Base-by-base conservation (phyloP, 2,888 invertebrate genomes). In the Adelognathus sp. region DNA sequence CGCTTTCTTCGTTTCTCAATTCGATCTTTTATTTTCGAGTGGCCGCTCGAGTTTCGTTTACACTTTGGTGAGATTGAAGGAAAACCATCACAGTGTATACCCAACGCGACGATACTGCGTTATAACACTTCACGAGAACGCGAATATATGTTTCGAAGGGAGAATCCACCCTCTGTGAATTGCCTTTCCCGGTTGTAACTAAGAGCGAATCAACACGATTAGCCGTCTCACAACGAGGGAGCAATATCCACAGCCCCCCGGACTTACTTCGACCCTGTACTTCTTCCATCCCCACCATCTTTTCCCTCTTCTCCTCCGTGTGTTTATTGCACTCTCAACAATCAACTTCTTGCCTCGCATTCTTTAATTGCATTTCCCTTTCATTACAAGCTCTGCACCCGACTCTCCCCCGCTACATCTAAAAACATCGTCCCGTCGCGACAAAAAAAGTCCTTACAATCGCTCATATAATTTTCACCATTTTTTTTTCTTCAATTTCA, bases 11-110 rank as follows among this genome's bases (percentile, higher is more conserved):
- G 4, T 14, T 27, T 36, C 5, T 21, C 33, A 9, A 4, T 33
- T 52, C 64, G 52, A 52, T 52, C 79, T 83, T 80, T 83, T 81
- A 82, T 84, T 82, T 81, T 76, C 81, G 60, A 66, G 31, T 50
- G 76, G 73, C 82, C 81, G 80, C 81, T 83, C 80, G 79, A 79
- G 81, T 83, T 69, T 64, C 44, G 41, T 54, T 67, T 39, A 18
- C 18, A n/a, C 39, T 67, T 54, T 16, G 9, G n/a, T 39, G 4
- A 16, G 29, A 67, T 67, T 67, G 16, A 46, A 64, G 18, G 39
- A 14, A 27, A 52, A 27, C 16, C 14, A 29, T n/a, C 27, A 11
- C 14, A 18, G 6, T 3, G 3, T n/a, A 24, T 3, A 27, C 5
- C 29, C 52, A 29, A 29, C 29, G 1, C 29, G 29, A 16, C 27